These are phyloP conservation scores for Muscicapa adusta DNA, from an alignment of 2,113 vertebrate species.

Conservation along the genomic window DNA sequence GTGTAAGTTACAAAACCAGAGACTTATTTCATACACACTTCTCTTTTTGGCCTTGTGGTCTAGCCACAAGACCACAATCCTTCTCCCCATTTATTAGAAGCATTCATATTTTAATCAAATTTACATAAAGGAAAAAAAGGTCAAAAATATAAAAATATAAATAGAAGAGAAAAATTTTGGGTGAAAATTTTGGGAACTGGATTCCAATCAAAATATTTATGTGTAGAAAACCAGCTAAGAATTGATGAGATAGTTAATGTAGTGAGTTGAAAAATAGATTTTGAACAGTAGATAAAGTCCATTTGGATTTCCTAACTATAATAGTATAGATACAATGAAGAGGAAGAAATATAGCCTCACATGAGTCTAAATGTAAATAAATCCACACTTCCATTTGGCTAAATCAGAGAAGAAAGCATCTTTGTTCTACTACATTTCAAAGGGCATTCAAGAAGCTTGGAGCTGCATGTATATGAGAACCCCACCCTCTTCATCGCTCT, in stretches of 20 bases:
- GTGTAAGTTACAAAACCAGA: background rate
- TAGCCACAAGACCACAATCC: background rate
- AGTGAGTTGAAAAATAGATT: background rate
- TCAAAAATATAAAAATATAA: background rate
- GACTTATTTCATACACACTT: background rate
- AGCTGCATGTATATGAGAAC: background rate
- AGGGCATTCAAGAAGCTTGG: background rate
- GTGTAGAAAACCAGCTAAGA: background rate
- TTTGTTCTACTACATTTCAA: slow-evolving; percentile 34
- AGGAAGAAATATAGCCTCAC: background rate
- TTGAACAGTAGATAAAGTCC: background rate
- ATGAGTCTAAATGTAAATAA: background rate
- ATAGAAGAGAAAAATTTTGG: background rate
- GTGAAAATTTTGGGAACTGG: background rate
- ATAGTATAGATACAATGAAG: background rate
- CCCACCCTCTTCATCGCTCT: background rate
- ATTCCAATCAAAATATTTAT: background rate
- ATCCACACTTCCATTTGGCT: background rate
- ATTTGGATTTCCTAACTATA: background rate
- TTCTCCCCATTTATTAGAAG: background rate
- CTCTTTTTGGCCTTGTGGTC: background rate
- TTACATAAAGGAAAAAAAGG: background rate
- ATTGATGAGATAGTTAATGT: background rate
- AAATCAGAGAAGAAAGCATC: slow-evolving; percentile 11
- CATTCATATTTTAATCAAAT: background rate